Evolutionary conservation across 2,888 invertebrate genomes (phyloP).

Genomic region (Lathronympha strigana): DNA sequence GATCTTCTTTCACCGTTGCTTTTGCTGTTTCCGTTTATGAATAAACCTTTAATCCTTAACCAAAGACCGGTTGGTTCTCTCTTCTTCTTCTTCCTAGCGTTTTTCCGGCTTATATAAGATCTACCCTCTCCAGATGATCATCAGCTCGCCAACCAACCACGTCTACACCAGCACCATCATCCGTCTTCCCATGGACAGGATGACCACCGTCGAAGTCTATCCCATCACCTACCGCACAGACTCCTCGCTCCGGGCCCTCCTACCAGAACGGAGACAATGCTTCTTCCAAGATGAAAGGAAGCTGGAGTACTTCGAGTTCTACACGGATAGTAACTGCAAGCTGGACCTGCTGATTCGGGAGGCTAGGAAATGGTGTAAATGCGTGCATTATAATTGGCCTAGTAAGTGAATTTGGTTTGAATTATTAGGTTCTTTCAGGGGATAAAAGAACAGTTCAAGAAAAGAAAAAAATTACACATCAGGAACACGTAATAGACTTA

Average conservation of each 20-base stretch:
- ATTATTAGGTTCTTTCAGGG: neutral
- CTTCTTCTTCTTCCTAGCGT: neutral
- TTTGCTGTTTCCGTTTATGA: no score
- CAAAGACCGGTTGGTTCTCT: no score
- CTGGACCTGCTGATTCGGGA: conserved; percentile 78
- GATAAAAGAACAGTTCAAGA: neutral
- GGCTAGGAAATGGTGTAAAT: conserved; percentile 73
- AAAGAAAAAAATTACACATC: no score
- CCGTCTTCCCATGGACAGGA: conserved; percentile 73
- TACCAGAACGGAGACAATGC: conserved; percentile 70
- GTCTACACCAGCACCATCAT: conserved; percentile 74
- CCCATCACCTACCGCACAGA: conserved; percentile 77
- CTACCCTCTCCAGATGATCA: conserved; percentile 61
- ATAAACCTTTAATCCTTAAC: no score
- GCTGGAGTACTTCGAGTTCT: conserved; percentile 71
- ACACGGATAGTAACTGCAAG: conserved; percentile 83
- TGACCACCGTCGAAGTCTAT: conserved; percentile 75
- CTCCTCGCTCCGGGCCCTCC: conserved; percentile 57
- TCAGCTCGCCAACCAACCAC: conserved; percentile 75
- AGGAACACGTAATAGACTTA: no score
- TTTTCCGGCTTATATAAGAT: neutral
- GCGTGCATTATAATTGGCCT: conserved; percentile 76
- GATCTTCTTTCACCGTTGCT: no score
- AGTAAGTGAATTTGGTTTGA: conserved; percentile 59
- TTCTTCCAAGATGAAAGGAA: conserved; percentile 74